Conservation (phyloP, 1,140 invertebrate genomes). For the Polyergus mexicanus region DNA sequence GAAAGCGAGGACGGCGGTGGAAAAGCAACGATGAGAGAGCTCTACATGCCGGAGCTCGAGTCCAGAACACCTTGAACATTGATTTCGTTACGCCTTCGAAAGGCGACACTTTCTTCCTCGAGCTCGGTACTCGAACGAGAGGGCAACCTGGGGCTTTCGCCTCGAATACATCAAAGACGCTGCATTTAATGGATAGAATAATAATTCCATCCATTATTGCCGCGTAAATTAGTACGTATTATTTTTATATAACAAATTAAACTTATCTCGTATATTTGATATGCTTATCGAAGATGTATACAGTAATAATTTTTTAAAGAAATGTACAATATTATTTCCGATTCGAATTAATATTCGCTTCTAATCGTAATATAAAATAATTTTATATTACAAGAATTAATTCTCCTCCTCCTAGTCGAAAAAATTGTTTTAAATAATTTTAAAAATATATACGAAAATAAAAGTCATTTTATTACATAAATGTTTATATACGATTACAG, state of each 20-base stretch:
- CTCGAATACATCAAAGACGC: conserved; percentile 43
- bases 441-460: not conserved
- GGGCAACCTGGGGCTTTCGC: not conserved
- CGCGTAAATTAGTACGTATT: not conserved
- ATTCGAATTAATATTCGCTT: not conserved
- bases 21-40: conserved; percentile 18
- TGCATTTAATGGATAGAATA: conserved; percentile 50
- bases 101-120: conserved; percentile 23
- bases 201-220: conserved; percentile 26
- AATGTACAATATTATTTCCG: not conserved
- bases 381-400: not conserved
- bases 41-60: conserved; percentile 21
- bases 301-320: not conserved
- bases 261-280: no score
- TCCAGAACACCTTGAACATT: conserved; percentile 43
- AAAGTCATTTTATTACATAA: not conserved
- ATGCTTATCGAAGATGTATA: not conserved
- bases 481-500: not conserved
- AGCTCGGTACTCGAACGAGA: not conserved
- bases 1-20: conserved; percentile 3
- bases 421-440: not conserved
- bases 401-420: not conserved
- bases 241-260: conserved; percentile 18
- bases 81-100: conserved; percentile 51
- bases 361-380: not conserved